phyloP scores from a whole-genome alignment of 2,113 vertebrate genomes.

The Burhinus oedicnemus region DNA sequence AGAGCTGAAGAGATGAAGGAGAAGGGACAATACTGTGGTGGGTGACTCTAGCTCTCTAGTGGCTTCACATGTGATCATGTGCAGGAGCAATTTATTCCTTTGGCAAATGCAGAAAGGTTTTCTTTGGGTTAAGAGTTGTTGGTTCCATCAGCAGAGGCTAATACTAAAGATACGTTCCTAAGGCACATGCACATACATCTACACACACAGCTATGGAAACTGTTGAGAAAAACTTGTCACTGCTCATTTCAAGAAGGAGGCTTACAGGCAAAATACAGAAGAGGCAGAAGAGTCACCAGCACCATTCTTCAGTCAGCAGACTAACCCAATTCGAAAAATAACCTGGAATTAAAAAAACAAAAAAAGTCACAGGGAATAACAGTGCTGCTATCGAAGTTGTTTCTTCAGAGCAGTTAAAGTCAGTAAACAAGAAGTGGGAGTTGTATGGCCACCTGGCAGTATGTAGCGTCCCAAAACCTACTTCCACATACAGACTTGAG shows the following conservation, averaged over 20 bases:
- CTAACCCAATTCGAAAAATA: background rate
- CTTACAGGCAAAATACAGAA: background rate
- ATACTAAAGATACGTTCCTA: background rate
- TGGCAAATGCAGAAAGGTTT: background rate
- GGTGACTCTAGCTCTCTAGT: background rate
- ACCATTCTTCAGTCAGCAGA: background rate
- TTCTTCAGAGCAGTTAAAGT: background rate
- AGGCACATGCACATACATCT: rapidly evolving
- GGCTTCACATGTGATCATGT: background rate
- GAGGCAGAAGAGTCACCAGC: background rate
- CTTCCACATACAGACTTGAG: background rate
- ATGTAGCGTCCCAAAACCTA: background rate
- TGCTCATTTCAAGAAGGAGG: background rate
- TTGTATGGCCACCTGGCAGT: background rate
- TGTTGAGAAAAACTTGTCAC: background rate
- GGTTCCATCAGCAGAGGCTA: background rate
- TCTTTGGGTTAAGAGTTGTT: background rate
- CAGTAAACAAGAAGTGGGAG: background rate
- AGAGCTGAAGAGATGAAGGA: background rate
- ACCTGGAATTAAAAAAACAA: background rate
- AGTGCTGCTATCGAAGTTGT: background rate
- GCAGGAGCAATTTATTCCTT: background rate
- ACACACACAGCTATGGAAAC: background rate
- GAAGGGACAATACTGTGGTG: rapidly evolving
- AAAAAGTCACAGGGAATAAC: background rate